Percentiles rank a stretch among this genome's conserved stretches.
Conservation (phyloP, 1,140 invertebrate genomes). For the Drosophila rhopaloa region DNA sequence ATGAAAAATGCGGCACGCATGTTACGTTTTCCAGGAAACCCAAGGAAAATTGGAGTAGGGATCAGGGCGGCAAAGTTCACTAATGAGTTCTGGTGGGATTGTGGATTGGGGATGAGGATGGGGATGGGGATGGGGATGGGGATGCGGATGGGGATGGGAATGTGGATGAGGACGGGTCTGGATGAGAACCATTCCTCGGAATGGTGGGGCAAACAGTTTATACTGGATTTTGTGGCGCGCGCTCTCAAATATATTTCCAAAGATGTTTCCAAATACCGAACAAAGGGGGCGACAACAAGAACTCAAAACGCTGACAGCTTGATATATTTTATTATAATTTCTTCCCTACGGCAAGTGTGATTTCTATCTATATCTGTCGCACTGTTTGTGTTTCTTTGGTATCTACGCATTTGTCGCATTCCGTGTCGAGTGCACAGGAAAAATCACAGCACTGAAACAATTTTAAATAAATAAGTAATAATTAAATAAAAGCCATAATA, state of each 20-base stretch:
- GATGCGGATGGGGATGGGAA: background rate
- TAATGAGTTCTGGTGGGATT: constrained; percentile 56
- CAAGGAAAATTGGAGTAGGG: constrained; percentile 20
- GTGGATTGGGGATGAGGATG: background rate
- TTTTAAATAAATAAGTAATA: background rate
- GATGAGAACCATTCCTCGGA: constrained; percentile 40
- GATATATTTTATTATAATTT: constrained; percentile 83
- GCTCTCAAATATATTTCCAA: constrained; percentile 54
- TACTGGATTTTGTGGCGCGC: constrained; percentile 76
- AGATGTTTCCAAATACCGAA: constrained; percentile 79
- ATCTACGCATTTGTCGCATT: constrained; percentile 57
- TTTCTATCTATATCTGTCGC: constrained; percentile 35
- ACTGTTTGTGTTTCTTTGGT: constrained; percentile 15
- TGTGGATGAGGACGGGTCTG: background rate
- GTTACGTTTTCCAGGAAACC: constrained; percentile 57
- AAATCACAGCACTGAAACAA: background rate
- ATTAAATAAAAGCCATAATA: background rate
- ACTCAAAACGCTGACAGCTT: constrained; percentile 80
- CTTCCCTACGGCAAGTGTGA: constrained; percentile 30
- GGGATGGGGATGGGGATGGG: background rate
- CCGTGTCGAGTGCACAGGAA: constrained; percentile 28
- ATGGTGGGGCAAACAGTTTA: constrained; percentile 68
- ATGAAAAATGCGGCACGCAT: constrained; percentile 70
- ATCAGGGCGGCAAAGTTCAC: constrained; percentile 55
- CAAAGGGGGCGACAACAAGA: constrained; percentile 63